Evolutionary conservation across 2,113 vertebrate genomes (phyloP), one percentile per base, ranked within the genome.

Genomic region (Gracilinanus agilis): DNA sequence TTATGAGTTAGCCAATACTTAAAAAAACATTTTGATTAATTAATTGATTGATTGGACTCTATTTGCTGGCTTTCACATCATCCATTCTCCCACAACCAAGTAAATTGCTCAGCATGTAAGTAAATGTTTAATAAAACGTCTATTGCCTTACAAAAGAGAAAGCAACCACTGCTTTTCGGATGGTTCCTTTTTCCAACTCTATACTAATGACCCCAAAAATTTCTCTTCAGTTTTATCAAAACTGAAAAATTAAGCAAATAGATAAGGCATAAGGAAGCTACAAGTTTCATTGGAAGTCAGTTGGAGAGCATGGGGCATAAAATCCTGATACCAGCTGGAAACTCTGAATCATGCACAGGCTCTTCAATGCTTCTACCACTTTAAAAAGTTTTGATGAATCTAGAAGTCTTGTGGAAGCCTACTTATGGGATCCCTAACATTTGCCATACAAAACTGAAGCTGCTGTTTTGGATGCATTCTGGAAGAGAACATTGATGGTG

Each of bases 401-500:
- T 95, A 54, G 29, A 95, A 0, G 94, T 89, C 90, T 93, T 96
- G 95, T 75, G 95, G 96, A 97, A 92, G 93, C 55, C 53, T 96
- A 93, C 95, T 96, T 94, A 75, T 91, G 96, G 90, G 95, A 97
- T 94, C 97, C 10, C 67, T 90, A 93, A 97, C 91, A 88, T 54
- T 75, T 96, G 92, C 96, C 96, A 97, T 94, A 94, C 97, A 91
- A 94, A 96, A 93, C 44, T 83, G 67, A 67, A 90, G 25, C 90
- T 92, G 91, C 89, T 25, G 24, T 97, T 97, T 98, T 97, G 95
- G 97, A 97, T 91, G 97, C 94, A 95, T 95, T 97, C 67, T 21
- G 93, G 96, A 97, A 95, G 83, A 92, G 97, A 97, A 56, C 53
- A 56, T 55, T 94, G 97, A 97, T 96, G 97, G 98, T 96, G 97